A percentile compares a stretch with the other conserved stretches of the same genome.
Conservation (phyloP, 2,888 invertebrate species). For the Erebia ligea region DNA sequence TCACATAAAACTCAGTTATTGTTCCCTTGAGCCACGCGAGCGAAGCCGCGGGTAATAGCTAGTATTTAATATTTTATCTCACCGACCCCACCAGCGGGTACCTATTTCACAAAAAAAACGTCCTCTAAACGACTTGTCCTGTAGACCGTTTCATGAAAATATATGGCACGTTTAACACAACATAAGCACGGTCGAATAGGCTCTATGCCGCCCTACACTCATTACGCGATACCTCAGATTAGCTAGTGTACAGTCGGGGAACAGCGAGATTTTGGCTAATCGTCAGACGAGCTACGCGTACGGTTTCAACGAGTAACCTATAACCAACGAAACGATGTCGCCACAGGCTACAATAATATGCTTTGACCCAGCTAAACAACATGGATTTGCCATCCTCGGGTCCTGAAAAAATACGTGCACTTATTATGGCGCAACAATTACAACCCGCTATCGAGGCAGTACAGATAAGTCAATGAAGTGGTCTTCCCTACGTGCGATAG, state of each 20-base stretch:
- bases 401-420: background rate
- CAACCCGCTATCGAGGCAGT: background rate
- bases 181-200: slow-evolving; percentile 30
- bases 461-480: no score
- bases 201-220: slow-evolving; percentile 45
- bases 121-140: slow-evolving; percentile 24
- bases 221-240: slow-evolving; percentile 58
- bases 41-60: no score
- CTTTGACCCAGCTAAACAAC: no score
- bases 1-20: no score
- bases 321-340: background rate
- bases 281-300: background rate
- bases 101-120: slow-evolving; percentile 17
- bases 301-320: background rate
- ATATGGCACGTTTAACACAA: slow-evolving; percentile 35
- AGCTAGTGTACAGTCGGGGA: background rate
- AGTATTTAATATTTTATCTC: slow-evolving; percentile 3
- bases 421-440: background rate
- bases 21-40: no score
- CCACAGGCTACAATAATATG: no score
- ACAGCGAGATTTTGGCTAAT: background rate
- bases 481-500: no score
- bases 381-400: no score
- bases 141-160: slow-evolving; percentile 30
- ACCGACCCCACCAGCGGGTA: background rate